phyloP scores from a whole-genome alignment of 2,113 vertebrate species.

The Puffinus mauretanicus region DNA sequence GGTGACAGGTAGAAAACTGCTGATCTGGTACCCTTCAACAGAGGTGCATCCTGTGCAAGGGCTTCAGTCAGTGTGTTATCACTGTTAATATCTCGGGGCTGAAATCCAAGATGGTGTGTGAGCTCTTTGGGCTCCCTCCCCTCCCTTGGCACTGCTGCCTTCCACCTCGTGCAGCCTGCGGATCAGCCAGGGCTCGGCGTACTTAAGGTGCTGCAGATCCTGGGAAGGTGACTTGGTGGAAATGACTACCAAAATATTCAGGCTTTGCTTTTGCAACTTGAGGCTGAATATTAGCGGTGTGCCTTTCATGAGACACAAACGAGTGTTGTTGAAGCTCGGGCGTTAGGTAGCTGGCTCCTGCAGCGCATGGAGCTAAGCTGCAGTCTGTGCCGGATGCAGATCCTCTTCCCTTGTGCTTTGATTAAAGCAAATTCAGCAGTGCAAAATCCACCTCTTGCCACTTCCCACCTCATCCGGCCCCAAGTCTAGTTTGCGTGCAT shows the following conservation, averaged over 20 bases:
- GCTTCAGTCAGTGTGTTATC: background rate
- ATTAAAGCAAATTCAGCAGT: background rate
- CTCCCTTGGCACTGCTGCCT: background rate
- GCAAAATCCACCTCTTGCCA: background rate
- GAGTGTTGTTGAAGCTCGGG: rapidly evolving
- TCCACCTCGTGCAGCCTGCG: background rate
- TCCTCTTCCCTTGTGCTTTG: background rate
- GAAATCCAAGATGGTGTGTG: background rate
- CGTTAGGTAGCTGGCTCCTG: rapidly evolving
- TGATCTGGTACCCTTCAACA: background rate
- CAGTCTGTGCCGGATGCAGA: background rate
- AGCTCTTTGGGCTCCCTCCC: background rate
- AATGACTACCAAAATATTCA: rapidly evolving
- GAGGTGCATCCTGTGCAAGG: background rate
- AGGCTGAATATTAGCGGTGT: background rate
- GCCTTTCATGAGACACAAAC: rapidly evolving
- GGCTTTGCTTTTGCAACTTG: background rate
- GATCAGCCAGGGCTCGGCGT: rapidly evolving
- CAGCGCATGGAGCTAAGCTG: rapidly evolving
- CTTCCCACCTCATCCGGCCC: background rate
- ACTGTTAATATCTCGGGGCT: background rate
- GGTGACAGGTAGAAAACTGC: background rate
- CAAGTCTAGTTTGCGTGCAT: background rate
- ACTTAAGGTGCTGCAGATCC: rapidly evolving
- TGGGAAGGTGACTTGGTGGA: background rate